phyloP scores from a whole-genome alignment of 2,797 vertebrate genomes.

The Sebastes minor region DNA sequence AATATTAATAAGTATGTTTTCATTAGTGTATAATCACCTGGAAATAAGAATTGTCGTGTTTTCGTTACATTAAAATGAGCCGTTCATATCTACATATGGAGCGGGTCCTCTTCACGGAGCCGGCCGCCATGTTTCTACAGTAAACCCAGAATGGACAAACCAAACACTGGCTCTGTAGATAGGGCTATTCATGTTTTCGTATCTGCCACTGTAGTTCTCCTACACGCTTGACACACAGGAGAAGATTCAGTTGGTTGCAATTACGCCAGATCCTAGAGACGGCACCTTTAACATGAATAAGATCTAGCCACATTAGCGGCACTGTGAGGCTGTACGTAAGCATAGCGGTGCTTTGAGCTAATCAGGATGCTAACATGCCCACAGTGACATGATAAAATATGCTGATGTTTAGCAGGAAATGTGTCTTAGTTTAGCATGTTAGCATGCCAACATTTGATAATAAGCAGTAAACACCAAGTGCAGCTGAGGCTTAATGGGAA shows the following conservation, averaged over 20 bases:
- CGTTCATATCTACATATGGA: too few relatives aligned
- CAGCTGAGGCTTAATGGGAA: neutral
- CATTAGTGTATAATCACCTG: rapidly evolving
- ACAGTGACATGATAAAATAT: neutral
- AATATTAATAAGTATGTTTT: too few relatives aligned
- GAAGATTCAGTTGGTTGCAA: too few relatives aligned
- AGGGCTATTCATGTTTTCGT: too few relatives aligned
- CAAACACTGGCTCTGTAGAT: too few relatives aligned
- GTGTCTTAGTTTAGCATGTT: neutral
- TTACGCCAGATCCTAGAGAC: rapidly evolving
- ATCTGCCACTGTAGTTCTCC: too few relatives aligned
- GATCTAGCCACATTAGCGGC: rapidly evolving
- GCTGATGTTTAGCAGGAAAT: neutral
- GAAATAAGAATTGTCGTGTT: too few relatives aligned
- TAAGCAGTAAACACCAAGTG: neutral
- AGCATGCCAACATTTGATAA: neutral
- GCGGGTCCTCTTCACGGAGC: too few relatives aligned
- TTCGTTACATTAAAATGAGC: too few relatives aligned
- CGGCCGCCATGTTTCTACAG: too few relatives aligned
- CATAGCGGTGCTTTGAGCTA: neutral
- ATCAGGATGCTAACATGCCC: neutral
- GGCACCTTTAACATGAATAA: neutral
- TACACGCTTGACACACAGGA: too few relatives aligned
- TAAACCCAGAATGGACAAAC: too few relatives aligned
- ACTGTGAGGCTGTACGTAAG: neutral